These are phyloP conservation scores for Lymantria dispar DNA, from an alignment of 2,888 invertebrate genomes.

Conservation along the genomic window DNA sequence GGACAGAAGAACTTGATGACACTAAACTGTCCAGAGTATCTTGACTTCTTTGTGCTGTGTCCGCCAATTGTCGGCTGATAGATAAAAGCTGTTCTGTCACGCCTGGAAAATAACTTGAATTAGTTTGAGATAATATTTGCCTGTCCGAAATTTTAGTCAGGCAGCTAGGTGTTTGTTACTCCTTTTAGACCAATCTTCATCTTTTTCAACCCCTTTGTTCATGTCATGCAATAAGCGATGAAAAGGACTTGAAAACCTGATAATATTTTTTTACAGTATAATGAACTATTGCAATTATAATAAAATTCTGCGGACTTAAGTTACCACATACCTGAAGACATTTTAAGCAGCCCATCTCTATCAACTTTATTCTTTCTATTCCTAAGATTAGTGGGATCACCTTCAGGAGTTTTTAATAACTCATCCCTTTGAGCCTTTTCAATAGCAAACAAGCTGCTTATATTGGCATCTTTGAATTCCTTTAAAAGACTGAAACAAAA, in stretches of 20 bases:
- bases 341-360: conserved; percentile 85
- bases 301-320: neutral
- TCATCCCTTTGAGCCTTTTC: conserved; percentile 89
- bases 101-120: conserved; percentile 58
- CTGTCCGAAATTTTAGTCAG: too few relatives aligned
- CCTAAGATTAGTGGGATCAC: conserved; percentile 76
- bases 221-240: too few relatives aligned
- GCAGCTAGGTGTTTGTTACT: too few relatives aligned
- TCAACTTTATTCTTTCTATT: conserved; percentile 86
- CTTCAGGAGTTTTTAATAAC: conserved; percentile 78
- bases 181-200: too few relatives aligned
- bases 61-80: conserved; percentile 92
- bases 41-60: conserved; percentile 93
- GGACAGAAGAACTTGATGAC: conserved; percentile 86
- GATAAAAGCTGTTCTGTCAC: conserved; percentile 93
- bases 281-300: neutral
- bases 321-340: conserved; percentile 78
- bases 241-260: too few relatives aligned
- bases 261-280: too few relatives aligned
- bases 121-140: too few relatives aligned
- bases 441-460: conserved; percentile 89
- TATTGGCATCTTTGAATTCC: conserved; percentile 91
- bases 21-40: conserved; percentile 91
- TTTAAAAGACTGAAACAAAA: conserved; percentile 82
- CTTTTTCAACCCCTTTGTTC: too few relatives aligned